Evolutionary conservation across 1,140 invertebrate genomes (phyloP).

Genomic region (Diorhabda sublineata): DNA sequence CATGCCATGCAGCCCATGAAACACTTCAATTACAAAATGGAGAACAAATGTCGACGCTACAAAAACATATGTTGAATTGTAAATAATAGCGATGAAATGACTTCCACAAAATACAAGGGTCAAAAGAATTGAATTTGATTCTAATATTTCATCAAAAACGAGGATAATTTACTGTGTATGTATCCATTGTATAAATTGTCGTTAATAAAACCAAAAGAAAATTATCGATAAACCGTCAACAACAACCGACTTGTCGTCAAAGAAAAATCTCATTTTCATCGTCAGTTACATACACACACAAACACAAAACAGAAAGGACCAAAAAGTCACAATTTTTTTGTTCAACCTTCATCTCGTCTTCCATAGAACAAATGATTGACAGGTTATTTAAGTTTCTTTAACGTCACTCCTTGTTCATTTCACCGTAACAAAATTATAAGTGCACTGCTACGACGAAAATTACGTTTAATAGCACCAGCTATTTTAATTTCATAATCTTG

Average conservation of each 20-base stretch:
- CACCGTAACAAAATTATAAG: slow-evolving; percentile 36
- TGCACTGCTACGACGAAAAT: slow-evolving; percentile 25
- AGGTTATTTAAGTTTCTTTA: slow-evolving; percentile 42
- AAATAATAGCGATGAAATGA: too few relatives aligned
- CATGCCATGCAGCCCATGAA: too few relatives aligned
- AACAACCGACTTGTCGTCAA: background rate
- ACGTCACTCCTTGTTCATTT: slow-evolving; percentile 29
- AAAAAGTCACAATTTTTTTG: background rate
- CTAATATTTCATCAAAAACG: too few relatives aligned
- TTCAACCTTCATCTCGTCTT: background rate
- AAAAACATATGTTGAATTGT: too few relatives aligned
- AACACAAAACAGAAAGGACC: background rate
- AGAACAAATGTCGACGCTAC: too few relatives aligned
- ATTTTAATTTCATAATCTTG: slow-evolving; percentile 19
- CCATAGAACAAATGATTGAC: slow-evolving; percentile 29
- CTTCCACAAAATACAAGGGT: too few relatives aligned
- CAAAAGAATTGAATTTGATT: too few relatives aligned
- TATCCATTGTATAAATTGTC: too few relatives aligned
- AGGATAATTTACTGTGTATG: too few relatives aligned
- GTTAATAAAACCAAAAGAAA: background rate
- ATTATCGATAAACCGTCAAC: background rate
- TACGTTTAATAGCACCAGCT: slow-evolving; percentile 15
- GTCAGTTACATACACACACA: background rate
- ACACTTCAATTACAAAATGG: too few relatives aligned
- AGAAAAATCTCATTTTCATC: background rate